Conservation (phyloP, 2,113 vertebrate species). For the Neolamprologus cancellatus region DNA sequence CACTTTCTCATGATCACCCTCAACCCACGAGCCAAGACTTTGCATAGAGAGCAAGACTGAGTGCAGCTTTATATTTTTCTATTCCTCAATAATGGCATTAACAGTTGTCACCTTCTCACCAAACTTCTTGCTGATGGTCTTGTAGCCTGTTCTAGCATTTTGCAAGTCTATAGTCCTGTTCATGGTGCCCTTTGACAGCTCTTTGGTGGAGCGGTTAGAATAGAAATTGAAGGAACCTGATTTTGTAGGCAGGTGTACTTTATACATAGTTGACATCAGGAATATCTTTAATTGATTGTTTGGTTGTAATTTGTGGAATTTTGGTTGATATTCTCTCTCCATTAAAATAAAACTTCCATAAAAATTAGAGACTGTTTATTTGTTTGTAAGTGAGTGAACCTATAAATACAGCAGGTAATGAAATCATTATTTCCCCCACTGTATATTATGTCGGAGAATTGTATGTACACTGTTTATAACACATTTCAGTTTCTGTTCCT, state of each 20-base stretch:
- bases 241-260: neutral
- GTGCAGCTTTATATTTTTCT: neutral
- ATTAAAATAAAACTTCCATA: neutral
- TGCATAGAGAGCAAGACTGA: neutral
- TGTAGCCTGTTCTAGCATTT: neutral
- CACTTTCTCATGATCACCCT: neutral
- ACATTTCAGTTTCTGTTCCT: neutral
- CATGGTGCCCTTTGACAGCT: neutral
- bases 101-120: neutral
- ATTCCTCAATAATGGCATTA: neutral
- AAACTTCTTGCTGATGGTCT: neutral
- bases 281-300: neutral
- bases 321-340: neutral
- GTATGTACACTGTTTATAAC: neutral
- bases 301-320: neutral
- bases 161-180: neutral
- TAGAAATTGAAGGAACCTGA: neutral
- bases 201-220: neutral
- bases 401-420: neutral
- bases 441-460: neutral
- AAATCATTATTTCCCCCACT: neutral
- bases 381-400: neutral
- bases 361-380: neutral
- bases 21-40: neutral
- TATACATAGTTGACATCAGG: neutral